A percentile compares a stretch with the other conserved stretches of the same genome.
These are phyloP conservation scores for Oxyteleia sp. DNA, from an alignment of 2,888 invertebrate genomes.

Conservation along the genomic window DNA sequence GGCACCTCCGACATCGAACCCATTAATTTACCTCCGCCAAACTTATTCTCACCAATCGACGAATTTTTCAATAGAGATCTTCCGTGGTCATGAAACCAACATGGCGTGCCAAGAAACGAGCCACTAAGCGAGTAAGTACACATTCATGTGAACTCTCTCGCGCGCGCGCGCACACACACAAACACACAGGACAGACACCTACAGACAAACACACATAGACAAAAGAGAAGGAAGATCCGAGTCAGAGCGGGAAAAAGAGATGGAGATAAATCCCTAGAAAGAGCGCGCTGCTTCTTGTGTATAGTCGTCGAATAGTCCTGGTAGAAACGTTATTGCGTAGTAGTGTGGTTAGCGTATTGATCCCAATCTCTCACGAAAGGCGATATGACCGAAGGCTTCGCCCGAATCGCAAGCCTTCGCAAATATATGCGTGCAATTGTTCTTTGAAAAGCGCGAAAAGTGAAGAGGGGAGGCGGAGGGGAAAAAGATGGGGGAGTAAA, in stretches of 20 bases:
- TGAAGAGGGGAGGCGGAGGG: too few species aligned
- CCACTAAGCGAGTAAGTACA: constrained; percentile 31
- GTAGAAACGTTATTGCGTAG: constrained; percentile 72
- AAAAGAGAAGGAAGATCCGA: constrained; percentile 62
- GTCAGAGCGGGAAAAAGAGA: constrained; percentile 55
- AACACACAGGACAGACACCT: too few species aligned
- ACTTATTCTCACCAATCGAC: too few species aligned
- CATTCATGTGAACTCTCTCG: constrained; percentile 5
- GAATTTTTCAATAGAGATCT: constrained; percentile 52
- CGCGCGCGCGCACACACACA: constrained; percentile 1
- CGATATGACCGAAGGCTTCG: constrained; percentile 79
- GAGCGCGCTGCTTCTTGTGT: constrained; percentile 58
- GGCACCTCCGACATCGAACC: too few species aligned
- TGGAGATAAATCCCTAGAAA: constrained; percentile 46
- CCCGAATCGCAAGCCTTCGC: constrained; percentile 63
- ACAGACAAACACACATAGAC: constrained; percentile 7
- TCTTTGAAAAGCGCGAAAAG: constrained; percentile 36
- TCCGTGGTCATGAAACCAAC: constrained; percentile 54
- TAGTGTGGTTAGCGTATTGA: constrained; percentile 82
- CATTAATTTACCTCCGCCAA: too few species aligned
- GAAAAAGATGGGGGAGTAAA: too few species aligned
- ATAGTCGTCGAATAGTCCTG: constrained; percentile 61
- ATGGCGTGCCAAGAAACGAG: constrained; percentile 64
- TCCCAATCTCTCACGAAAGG: constrained; percentile 79
- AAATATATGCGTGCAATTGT: constrained; percentile 58